Percentiles rank a stretch among this genome's conserved stretches.
These are phyloP conservation scores for Nomada fabriciana DNA, from an alignment of 2,888 invertebrate species.

Conservation along the genomic window DNA sequence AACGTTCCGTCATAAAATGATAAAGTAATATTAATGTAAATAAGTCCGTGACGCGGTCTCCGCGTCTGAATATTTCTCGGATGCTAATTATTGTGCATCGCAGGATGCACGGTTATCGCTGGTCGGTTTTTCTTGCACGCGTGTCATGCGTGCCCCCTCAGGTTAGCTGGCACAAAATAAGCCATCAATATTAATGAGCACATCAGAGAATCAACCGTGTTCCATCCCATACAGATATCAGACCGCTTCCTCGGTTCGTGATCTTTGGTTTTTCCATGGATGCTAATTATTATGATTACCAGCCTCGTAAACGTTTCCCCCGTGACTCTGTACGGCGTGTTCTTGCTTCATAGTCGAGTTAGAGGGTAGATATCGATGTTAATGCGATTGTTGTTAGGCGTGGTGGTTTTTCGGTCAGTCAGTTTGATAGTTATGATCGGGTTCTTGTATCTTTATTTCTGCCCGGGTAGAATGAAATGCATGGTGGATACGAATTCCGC, in stretches of 20 bases:
- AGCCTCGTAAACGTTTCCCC: slow-evolving; percentile 22
- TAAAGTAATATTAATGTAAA: slow-evolving; percentile 43
- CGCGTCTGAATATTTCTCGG: slow-evolving; percentile 7
- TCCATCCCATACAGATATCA: slow-evolving; percentile 12
- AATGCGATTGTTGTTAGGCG: neutral
- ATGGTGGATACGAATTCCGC: neutral
- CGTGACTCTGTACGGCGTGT: neutral
- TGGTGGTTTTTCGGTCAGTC: neutral
- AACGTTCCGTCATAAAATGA: slow-evolving; percentile 25
- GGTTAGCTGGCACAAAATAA: slow-evolving; percentile 23
- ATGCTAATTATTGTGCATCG: slow-evolving; percentile 28
- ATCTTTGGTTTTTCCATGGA: slow-evolving; percentile 17
- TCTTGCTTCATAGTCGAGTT: neutral
- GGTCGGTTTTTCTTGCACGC: slow-evolving; percentile 22
- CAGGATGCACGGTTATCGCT: neutral
- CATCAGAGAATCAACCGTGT: slow-evolving; percentile 3
- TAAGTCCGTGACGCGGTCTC: slow-evolving; percentile 10
- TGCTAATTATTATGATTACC: slow-evolving; percentile 40
- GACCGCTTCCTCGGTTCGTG: slow-evolving; percentile 20
- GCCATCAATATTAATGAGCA: slow-evolving; percentile 44
- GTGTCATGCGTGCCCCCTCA: slow-evolving; percentile 4
- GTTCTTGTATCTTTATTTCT: neutral
- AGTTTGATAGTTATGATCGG: neutral
- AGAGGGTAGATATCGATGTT: neutral
- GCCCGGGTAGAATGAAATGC: too few relatives aligned